A percentile compares a stretch with the other conserved stretches of the same genome.
Conservation (phyloP, 2,113 vertebrate genomes). For the Etheostoma spectabile region DNA sequence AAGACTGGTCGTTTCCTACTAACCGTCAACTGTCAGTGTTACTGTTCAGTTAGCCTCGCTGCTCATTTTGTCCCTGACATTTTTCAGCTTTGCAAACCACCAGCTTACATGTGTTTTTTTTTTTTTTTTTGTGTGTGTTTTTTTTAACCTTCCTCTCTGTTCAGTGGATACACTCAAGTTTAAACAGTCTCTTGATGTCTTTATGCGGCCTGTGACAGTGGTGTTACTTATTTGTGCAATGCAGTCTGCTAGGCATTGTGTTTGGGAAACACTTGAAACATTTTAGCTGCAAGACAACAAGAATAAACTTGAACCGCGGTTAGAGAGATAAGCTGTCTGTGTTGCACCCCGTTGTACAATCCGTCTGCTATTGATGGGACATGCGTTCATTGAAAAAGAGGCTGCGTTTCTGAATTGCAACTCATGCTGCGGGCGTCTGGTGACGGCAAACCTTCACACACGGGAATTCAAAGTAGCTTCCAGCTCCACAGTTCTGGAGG, state of each 20-base stretch:
- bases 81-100: slow-evolving; percentile 51
- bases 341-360: slow-evolving; percentile 37
- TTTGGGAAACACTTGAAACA: slow-evolving; percentile 58
- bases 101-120: slow-evolving; percentile 25
- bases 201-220: neutral
- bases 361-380: slow-evolving; percentile 10
- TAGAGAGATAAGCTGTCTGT: neutral
- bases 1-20: neutral
- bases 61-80: slow-evolving; percentile 44
- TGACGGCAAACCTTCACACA: slow-evolving; percentile 20
- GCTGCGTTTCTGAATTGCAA: slow-evolving; percentile 13
- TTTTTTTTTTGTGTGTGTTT: too few species aligned
- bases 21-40: slow-evolving; percentile 1
- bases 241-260: neutral
- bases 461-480: neutral
- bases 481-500: slow-evolving; percentile 6
- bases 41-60: slow-evolving; percentile 23
- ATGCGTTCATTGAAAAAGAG: neutral
- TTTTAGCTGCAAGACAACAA: slow-evolving; percentile 42
- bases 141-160: neutral
- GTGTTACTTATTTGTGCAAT: slow-evolving; percentile 40
- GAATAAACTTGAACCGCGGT: slow-evolving; percentile 55
- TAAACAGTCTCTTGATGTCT: slow-evolving; percentile 17
- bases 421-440: slow-evolving; percentile 12
- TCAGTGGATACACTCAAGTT: slow-evolving; percentile 13